phyloP scores from a whole-genome alignment of 2,888 invertebrate species.

The Trachelus iudaicus region DNA sequence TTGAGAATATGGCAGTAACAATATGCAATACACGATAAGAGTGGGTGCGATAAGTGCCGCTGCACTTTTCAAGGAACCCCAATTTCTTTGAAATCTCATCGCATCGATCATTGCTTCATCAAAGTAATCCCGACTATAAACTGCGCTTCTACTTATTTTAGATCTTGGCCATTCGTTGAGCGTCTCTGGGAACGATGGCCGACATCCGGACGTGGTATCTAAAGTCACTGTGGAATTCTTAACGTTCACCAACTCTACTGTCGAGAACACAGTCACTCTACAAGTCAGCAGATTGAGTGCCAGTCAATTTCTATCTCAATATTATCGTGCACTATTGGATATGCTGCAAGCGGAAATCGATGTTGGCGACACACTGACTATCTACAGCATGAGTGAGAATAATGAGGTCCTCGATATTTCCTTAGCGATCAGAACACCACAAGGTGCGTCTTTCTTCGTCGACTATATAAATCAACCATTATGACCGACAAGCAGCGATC shows the following conservation, averaged over 20 bases:
- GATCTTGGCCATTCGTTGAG: slow-evolving; percentile 80
- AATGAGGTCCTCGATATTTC: slow-evolving; percentile 77
- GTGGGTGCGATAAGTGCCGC: background rate
- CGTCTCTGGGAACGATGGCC: slow-evolving; percentile 90
- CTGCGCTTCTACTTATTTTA: slow-evolving; percentile 22
- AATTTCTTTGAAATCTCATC: background rate
- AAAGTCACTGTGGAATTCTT: slow-evolving; percentile 86
- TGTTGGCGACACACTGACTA: slow-evolving; percentile 72
- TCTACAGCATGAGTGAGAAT: slow-evolving; percentile 81
- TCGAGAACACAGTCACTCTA: slow-evolving; percentile 85
- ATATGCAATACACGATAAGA: background rate
- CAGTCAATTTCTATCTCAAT: slow-evolving; percentile 78
- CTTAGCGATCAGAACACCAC: slow-evolving; percentile 73
- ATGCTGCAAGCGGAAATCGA: slow-evolving; percentile 76
- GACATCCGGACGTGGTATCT: slow-evolving; percentile 87
- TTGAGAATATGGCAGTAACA: background rate
- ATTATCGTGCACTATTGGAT: slow-evolving; percentile 81
- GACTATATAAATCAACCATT: background rate
- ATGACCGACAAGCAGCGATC: background rate
- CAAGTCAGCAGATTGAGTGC: slow-evolving; percentile 80
- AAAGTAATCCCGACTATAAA: background rate
- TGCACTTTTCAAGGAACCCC: background rate
- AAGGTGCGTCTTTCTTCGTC: slow-evolving; percentile 39
- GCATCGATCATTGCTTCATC: slow-evolving; percentile 8
- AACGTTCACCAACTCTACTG: slow-evolving; percentile 82